Conservation (phyloP, 2,797 vertebrate genomes). For the Dicrostonyx torquatus region DNA sequence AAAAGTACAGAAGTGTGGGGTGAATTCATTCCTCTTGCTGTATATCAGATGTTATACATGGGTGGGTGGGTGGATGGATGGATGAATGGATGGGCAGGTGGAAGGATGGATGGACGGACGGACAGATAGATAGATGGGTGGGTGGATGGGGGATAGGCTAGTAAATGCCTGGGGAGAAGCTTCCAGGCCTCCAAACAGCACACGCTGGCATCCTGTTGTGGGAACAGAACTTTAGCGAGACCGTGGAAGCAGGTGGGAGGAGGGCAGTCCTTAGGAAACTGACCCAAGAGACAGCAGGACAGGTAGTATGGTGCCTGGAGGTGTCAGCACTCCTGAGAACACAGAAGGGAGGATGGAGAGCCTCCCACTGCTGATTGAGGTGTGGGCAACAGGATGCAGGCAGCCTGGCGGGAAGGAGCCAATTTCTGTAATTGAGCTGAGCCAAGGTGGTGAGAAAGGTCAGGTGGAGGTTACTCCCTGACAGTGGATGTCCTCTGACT, state of each 20-base stretch:
- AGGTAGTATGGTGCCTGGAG: accelerated
- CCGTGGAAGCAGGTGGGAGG: too few relatives aligned
- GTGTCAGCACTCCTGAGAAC: accelerated
- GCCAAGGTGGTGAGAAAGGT: neutral
- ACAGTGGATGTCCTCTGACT: accelerated
- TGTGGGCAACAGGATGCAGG: neutral
- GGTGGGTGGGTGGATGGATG: neutral
- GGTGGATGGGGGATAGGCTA: neutral
- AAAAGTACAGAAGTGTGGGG: neutral
- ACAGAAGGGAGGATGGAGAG: neutral
- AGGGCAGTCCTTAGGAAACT: too few relatives aligned
- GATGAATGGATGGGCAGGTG: neutral
- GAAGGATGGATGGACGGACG: neutral
- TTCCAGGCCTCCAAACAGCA: accelerated
- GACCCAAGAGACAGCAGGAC: neutral
- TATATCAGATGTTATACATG: neutral
- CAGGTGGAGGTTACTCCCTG: accelerated
- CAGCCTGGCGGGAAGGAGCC: neutral
- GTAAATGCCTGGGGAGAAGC: neutral
- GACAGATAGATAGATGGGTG: neutral
- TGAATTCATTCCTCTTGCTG: neutral
- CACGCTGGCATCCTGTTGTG: neutral
- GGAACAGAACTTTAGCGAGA: neutral
- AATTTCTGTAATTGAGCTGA: neutral
- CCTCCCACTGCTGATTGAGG: neutral